Base-by-base conservation (phyloP, 2,113 vertebrate genomes). In the Azemiops feae region DNA sequence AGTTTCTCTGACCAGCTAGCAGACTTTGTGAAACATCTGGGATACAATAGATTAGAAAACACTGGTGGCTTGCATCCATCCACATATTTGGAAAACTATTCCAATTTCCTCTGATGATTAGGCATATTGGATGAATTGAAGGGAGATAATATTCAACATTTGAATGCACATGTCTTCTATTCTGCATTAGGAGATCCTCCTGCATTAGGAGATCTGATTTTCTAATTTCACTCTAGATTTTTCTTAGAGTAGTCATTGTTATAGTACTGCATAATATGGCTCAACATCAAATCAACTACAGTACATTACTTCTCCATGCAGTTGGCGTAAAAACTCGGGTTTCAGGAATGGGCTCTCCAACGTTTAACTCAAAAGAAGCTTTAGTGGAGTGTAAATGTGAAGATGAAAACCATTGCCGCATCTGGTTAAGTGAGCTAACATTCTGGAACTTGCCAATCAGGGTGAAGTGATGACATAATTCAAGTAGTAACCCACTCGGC, bases 391-490 rank as follows among this genome's bases (percentile, higher is more conserved):
- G 12, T 64, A 87, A 60, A 64, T 43, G 16, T 81, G 47, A 34
- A 34, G 45, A 93, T 86, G 74, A 86, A 93, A 93, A 22, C 20
- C 34, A 60, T 1, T 16, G 45, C 3, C 50, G 43, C 39, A 55
- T 81, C 2, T 85, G n/a, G 20, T 43, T 90, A 47, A 55, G 52
- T 22, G 89, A 94, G 20, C 47, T 90, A 60, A 91, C 93, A 93
- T 54, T 10, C 53, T 93, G 30, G 91, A 30, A 81, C 34, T 34
- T 91, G 34, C 89, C 30, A 52, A 30, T 55, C 93, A 69, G 22
- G 55, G 53, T 57, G 89, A 95, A 93, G 86, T 92, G 93, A 95
- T 93, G 85, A 94, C 10, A 45, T 25, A n/a, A 92, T 86, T 89
- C n/a, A 94, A 91, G 92, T 85, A 96, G 30, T 64, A 94, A 89